Percentiles rank a stretch among this genome's conserved stretches.
Conservation (phyloP, 2,888 invertebrate genomes). For the Liodrosophila aerea region DNA sequence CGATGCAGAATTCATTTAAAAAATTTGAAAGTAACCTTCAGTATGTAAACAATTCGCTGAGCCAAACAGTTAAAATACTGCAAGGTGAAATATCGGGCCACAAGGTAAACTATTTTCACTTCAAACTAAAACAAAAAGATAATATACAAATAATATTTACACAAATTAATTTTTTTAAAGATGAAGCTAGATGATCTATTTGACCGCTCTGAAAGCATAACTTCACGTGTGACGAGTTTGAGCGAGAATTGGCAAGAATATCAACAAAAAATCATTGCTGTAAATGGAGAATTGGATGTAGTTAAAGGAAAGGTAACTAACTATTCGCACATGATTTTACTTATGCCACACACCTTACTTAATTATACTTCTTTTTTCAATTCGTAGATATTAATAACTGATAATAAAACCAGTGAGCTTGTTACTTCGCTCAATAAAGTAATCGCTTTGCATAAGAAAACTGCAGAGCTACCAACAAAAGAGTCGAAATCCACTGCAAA, state of each 20-base stretch:
- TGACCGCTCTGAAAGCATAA: constrained; percentile 79
- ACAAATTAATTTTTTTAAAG: constrained; percentile 49
- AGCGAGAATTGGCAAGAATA: constrained; percentile 80
- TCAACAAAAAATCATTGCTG: constrained; percentile 70
- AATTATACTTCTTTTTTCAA: not conserved
- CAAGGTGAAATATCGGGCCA: constrained; percentile 73
- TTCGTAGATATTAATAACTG: constrained; percentile 31
- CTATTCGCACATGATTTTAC: not conserved
- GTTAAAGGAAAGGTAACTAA: constrained; percentile 71
- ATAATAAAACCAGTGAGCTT: constrained; percentile 39
- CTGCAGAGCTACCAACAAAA: constrained; percentile 7
- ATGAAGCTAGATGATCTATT: constrained; percentile 76
- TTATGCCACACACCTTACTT: not conserved
- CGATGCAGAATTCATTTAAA: constrained; percentile 63
- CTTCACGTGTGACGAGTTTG: constrained; percentile 80
- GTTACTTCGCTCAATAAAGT: constrained; percentile 46
- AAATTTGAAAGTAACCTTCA: constrained; percentile 68
- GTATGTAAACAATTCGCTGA: constrained; percentile 78
- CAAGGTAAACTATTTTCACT: constrained; percentile 61
- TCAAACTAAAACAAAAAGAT: not conserved
- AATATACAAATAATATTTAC: not conserved
- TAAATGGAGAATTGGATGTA: constrained; percentile 68
- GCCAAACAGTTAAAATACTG: constrained; percentile 74
- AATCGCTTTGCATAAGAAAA: constrained; percentile 38
- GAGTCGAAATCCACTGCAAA: not conserved